Evolutionary conservation across 2,888 invertebrate species (phyloP).

Genomic region (Drosophila leonis): DNA sequence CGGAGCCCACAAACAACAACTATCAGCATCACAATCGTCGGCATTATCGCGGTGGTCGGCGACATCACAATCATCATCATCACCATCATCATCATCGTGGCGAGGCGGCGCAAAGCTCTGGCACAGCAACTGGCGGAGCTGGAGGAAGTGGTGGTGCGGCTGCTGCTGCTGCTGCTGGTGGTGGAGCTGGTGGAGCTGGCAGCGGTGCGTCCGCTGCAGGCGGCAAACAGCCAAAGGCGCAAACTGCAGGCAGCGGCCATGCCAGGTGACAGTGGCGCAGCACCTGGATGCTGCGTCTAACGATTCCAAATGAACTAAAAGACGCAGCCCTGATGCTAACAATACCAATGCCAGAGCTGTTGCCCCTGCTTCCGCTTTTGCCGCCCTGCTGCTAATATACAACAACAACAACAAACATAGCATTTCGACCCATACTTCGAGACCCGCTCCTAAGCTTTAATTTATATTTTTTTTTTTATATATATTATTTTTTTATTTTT

Average conservation of each 20-base stretch:
- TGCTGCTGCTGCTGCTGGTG: conserved; percentile 33
- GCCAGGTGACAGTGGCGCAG: conserved; percentile 84
- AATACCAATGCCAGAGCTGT: conserved; percentile 33
- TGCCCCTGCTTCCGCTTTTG: conserved; percentile 23
- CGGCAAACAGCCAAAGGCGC: conserved; percentile 82
- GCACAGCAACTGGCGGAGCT: conserved; percentile 6
- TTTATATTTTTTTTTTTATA: conserved; percentile 3
- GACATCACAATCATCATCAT: conserved; percentile 76
- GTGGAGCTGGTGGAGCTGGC: conserved; percentile 31
- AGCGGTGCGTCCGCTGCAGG: conserved; percentile 46
- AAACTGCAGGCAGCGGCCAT: conserved; percentile 77
- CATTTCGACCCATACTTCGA: conserved; percentile 7
- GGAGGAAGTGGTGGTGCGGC: conserved; percentile 23
- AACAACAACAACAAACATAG: conserved; percentile 28
- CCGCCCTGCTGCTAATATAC: conserved; percentile 71
- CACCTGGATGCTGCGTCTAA: conserved; percentile 51
- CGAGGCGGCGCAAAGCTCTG: conserved; percentile 62
- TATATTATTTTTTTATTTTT: conserved; percentile 16
- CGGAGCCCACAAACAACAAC: conserved; percentile 83
- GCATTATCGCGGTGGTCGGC: conserved; percentile 71
- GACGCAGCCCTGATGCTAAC: conserved; percentile 42
- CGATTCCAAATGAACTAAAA: conserved; percentile 17
- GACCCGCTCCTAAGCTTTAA: conserved; percentile 18
- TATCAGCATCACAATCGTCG: conserved; percentile 81
- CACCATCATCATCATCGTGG: conserved; percentile 77